These are phyloP conservation scores for Arctocebus calabarensis DNA, from an alignment of 2,797 vertebrate species.

Conservation along the genomic window DNA sequence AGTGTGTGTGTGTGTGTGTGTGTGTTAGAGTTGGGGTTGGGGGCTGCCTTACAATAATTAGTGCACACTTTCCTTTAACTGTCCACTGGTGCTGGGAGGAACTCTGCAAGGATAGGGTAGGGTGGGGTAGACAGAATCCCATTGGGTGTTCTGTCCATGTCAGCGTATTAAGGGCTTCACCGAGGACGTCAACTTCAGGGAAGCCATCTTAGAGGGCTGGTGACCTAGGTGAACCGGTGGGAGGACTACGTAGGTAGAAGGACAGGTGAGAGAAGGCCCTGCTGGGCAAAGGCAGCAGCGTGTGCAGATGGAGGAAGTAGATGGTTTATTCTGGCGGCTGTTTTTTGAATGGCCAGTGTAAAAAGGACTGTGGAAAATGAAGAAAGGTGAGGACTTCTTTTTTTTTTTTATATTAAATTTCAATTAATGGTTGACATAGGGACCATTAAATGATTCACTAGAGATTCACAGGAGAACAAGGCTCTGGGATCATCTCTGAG, in stretches of 20 bases:
- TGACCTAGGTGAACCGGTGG: neutral
- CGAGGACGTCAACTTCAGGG: neutral
- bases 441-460: neutral
- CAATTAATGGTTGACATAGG: neutral
- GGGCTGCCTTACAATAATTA: neutral
- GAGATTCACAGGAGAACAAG: neutral
- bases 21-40: too few relatives aligned
- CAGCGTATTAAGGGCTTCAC: neutral
- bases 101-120: too few relatives aligned
- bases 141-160: neutral
- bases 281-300: neutral
- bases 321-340: neutral
- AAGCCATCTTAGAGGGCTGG: neutral
- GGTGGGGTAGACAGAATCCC: too few relatives aligned
- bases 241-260: neutral
- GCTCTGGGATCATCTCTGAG: neutral
- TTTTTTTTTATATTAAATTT: slow-evolving; percentile 24
- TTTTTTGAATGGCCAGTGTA: neutral
- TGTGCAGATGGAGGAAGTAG: neutral
- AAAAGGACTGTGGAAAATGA: neutral
- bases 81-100: too few relatives aligned
- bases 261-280: neutral
- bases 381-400: neutral
- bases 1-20: too few relatives aligned
- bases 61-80: too few relatives aligned